Base-by-base conservation (phyloP, 2,888 invertebrate species). In the Leucophora obtusa region DNA sequence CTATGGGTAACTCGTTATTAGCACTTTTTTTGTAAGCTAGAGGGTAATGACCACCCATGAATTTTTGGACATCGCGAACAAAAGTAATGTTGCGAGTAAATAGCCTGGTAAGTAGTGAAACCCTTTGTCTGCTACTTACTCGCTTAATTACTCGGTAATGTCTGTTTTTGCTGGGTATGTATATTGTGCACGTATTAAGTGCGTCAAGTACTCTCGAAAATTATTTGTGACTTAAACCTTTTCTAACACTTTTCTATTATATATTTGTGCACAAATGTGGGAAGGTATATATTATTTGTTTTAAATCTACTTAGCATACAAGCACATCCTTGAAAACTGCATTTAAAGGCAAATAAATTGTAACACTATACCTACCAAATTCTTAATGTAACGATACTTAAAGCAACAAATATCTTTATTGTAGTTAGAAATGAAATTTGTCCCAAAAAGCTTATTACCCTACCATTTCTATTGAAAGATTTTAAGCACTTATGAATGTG, bases 261-360 rank as follows among this genome's bases (percentile, higher is more conserved):
- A 7, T 3, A 28, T 28, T 28, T 28, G 28, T 28, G 28, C 28
- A 28, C 28, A 28, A 28, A 7, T 28, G 28, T 28, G 28, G 28
- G 1, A 28, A 28, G 28, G 28, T 6, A 28, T 38, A 38, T 11
- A 11, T 38, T 38, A 38, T 38, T 38, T 38, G 38, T 38, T 38
- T 2, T 38, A 38, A 86, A 86, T 85, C 84, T 84, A 84, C 84
- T 85, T 85, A 85, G n/a, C 51, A 59, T 69, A 38, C 14, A 85
- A 85, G 85, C 85, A 85, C 85, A 87, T 87, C 86, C 87, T 87
- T 88, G 87, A 87, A 86, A 87, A 88, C 84, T 86, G 86, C 87
- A 87, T 84, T 85, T n/a, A 70, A 76, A 69, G 56, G 72, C 66
- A 82, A 77, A 74, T 54, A 56, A 58, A 51, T 15, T 58, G 35